A percentile compares a stretch with the other conserved stretches of the same genome.
These are phyloP conservation scores for Streblospio benedicti DNA, from an alignment of 1,140 invertebrate species.

Conservation along the genomic window DNA sequence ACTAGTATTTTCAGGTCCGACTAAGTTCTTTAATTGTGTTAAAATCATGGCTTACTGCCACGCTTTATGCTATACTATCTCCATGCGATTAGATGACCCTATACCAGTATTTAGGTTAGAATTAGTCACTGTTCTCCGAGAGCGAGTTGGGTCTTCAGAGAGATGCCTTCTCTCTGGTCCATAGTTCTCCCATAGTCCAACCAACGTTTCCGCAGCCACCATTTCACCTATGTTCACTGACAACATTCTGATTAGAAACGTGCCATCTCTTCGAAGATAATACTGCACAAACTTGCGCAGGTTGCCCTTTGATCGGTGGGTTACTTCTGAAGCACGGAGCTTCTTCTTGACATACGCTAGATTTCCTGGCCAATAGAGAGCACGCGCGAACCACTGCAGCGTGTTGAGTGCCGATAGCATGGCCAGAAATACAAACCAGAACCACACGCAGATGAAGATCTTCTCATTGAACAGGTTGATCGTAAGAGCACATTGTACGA, in stretches of 20 bases:
- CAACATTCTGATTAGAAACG: conserved; percentile 44
- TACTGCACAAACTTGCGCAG: conserved; percentile 16
- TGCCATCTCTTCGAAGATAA: conserved; percentile 47
- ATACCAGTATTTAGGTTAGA: too few relatives aligned
- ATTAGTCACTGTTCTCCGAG: not conserved
- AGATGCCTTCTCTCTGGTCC: not conserved
- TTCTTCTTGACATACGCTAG: conserved; percentile 14
- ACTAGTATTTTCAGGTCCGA: too few relatives aligned
- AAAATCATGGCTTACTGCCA: too few relatives aligned
- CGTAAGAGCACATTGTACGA: conserved; percentile 52
- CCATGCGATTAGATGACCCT: too few relatives aligned
- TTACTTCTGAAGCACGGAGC: conserved; percentile 16
- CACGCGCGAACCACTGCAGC: conserved; percentile 14
- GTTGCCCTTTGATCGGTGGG: conserved; percentile 6
- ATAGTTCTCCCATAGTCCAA: conserved; percentile 15
- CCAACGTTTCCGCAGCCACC: conserved; percentile 6
- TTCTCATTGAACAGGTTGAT: conserved; percentile 55
- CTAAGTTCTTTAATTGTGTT: too few relatives aligned
- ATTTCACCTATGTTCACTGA: conserved; percentile 36
- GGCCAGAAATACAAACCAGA: conserved; percentile 52
- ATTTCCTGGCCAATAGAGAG: conserved; percentile 12
- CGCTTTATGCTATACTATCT: too few relatives aligned
- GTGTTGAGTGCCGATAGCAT: conserved; percentile 44
- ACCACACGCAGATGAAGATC: conserved; percentile 54
- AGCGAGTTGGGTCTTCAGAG: conserved; percentile 5